Percentiles rank a stretch among this genome's conserved stretches.
Conservation (phyloP, 2,797 vertebrate genomes). For the Esox lucius region DNA sequence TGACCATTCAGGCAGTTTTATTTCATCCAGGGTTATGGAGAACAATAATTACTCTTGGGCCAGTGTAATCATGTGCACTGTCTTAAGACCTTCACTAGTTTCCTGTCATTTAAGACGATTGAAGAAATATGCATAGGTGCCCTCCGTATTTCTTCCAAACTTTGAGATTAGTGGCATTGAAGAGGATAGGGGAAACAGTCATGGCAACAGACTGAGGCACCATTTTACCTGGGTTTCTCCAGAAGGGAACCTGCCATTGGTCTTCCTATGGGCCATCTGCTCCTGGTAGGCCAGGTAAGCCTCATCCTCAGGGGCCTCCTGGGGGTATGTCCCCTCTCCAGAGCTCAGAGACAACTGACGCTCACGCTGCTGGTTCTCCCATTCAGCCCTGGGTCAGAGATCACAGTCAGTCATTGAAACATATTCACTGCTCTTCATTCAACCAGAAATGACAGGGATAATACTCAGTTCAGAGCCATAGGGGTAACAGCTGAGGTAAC, state of each 20-base stretch:
- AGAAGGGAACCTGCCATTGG: constrained; percentile 77
- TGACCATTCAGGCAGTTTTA: too few species aligned
- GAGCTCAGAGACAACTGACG: constrained; percentile 83
- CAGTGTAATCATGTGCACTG: constrained; percentile 43
- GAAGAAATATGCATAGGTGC: background rate
- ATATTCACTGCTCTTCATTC: background rate
- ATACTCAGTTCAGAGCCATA: background rate
- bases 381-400: constrained; percentile 68
- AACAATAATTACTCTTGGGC: too few species aligned
- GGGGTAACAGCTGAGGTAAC: background rate
- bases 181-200: background rate
- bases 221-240: constrained; percentile 78
- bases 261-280: constrained; percentile 78
- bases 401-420: background rate
- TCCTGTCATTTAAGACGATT: background rate
- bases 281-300: constrained; percentile 75
- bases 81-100: constrained; percentile 29
- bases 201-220: background rate
- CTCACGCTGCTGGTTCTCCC: constrained; percentile 83
- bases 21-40: too few species aligned
- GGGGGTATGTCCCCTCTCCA: constrained; percentile 79
- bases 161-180: background rate
- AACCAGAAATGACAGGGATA: background rate
- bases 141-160: background rate
- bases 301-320: constrained; percentile 80